These are phyloP conservation scores for Melierax canorus DNA, from an alignment of 2,113 vertebrate species.

Conservation along the genomic window DNA sequence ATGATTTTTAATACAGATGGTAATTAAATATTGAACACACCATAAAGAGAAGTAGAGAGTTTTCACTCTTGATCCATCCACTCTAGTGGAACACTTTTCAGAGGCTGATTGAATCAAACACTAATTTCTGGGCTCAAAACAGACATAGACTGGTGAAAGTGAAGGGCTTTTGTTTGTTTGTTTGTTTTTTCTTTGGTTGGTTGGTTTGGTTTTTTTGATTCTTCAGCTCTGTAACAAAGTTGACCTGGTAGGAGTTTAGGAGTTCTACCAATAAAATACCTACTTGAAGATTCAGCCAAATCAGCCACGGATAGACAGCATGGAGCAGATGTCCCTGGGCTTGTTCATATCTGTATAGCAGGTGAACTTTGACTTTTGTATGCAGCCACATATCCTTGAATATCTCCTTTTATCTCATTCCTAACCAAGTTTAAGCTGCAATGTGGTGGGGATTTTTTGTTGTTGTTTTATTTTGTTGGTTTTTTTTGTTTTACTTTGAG, in stretches of 20 bases:
- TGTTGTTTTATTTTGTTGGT: neutral
- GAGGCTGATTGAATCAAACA: neutral
- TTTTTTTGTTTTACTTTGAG: neutral
- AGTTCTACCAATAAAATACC: neutral
- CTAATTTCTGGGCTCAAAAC: neutral
- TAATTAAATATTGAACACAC: neutral
- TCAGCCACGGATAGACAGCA: neutral
- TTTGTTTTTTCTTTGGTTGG: no score
- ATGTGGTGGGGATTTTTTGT: neutral
- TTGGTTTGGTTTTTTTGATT: neutral
- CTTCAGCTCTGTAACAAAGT: neutral
- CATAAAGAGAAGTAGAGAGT: neutral
- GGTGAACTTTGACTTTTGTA: neutral
- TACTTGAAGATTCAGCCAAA: neutral
- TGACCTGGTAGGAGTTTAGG: neutral
- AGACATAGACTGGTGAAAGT: neutral
- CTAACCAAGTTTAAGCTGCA: neutral
- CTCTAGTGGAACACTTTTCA: neutral
- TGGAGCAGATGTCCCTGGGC: neutral
- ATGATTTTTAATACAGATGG: neutral
- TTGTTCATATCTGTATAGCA: neutral
- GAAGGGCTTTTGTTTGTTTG: neutral
- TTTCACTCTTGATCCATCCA: neutral
- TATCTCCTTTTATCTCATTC: neutral
- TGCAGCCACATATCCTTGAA: neutral